phyloP scores from a whole-genome alignment of 2,888 invertebrate species.

The Odontocerum albicorne region DNA sequence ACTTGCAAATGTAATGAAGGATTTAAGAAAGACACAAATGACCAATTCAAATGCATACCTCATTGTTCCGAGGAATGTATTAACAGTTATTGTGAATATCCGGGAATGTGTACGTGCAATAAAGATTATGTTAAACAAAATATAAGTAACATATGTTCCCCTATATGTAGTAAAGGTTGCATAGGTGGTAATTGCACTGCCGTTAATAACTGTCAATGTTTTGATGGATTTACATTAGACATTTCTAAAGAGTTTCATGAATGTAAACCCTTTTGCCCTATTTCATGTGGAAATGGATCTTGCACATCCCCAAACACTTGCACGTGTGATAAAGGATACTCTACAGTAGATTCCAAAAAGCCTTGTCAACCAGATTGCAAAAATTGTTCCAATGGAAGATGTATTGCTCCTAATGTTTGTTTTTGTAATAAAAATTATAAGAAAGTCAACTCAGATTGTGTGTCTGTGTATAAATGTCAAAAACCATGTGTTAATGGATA shows the following conservation, averaged over 20 bases:
- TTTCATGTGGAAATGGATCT: constrained; percentile 27
- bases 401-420: constrained; percentile 34
- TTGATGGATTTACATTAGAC: constrained; percentile 36
- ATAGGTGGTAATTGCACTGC: constrained; percentile 15
- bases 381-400: constrained; percentile 31
- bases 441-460: no score
- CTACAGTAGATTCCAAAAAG: constrained; percentile 13
- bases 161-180: constrained; percentile 6
- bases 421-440: no score
- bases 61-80: constrained; percentile 28
- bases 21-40: constrained; percentile 29
- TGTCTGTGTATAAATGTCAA: constrained; percentile 2
- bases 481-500: neutral
- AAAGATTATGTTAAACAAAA: constrained; percentile 29
- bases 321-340: constrained; percentile 30
- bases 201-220: constrained; percentile 47
- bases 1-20: constrained; percentile 45
- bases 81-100: constrained; percentile 38
- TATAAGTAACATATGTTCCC: neutral
- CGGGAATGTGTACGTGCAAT: constrained; percentile 41
- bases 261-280: no score
- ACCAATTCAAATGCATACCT: constrained; percentile 27
- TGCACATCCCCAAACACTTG: constrained; percentile 30
- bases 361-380: constrained; percentile 17
- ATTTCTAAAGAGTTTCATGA: no score